Evolutionary conservation across 2,888 invertebrate species (phyloP).

Genomic region (Anthoptus insignis): DNA sequence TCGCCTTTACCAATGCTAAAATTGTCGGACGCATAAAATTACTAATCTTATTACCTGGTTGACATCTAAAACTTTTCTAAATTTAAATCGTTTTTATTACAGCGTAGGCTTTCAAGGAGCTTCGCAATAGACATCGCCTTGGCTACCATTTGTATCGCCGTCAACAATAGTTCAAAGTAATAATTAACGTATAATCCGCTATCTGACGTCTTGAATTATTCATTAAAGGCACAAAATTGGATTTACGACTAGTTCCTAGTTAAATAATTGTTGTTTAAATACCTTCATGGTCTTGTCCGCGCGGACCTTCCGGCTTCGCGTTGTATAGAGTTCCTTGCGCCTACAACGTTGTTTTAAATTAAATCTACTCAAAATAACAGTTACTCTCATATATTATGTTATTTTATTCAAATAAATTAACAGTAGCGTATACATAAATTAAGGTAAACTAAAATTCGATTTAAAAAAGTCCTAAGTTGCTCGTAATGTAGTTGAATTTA

Average conservation of each 20-base stretch:
- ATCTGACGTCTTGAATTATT: conserved; percentile 53
- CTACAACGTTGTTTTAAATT: not conserved
- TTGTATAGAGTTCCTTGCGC: not conserved
- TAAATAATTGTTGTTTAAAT: conserved; percentile 47
- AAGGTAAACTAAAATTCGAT: too few species aligned
- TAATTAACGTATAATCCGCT: conserved; percentile 39
- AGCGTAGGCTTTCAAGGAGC: conserved; percentile 30
- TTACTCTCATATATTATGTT: too few species aligned
- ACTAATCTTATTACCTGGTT: not conserved
- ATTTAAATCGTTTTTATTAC: conserved; percentile 8
- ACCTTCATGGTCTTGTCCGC: conserved; percentile 40
- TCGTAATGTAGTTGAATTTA: too few species aligned
- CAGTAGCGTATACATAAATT: too few species aligned
- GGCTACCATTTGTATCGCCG: not conserved
- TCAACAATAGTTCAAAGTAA: conserved; percentile 39
- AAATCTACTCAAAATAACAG: too few species aligned
- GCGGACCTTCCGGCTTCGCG: conserved; percentile 38
- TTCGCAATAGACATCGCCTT: not conserved
- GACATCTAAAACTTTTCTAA: not conserved
- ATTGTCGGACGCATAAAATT: not conserved
- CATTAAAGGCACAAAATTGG: conserved; percentile 51
- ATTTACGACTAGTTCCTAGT: conserved; percentile 57
- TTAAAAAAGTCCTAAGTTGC: too few species aligned
- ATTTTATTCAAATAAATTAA: too few species aligned
- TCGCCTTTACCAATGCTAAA: not conserved